phyloP scores from a whole-genome alignment of 2,888 invertebrate species.

The Dolichomitus sp. region DNA sequence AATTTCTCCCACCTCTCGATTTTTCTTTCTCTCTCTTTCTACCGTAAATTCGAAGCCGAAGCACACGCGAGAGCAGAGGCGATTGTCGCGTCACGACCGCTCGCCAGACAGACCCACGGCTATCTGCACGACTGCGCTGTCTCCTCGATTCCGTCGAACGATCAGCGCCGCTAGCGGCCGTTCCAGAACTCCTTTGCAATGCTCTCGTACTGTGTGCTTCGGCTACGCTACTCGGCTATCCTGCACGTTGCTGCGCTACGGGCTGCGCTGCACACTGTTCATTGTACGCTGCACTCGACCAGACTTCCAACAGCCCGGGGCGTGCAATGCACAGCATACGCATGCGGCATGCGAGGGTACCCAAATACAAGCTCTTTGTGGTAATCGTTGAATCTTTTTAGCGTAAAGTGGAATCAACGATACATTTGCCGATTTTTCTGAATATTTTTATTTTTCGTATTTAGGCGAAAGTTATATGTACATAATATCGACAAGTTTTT shows the following conservation, averaged over 20 bases:
- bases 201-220: constrained; percentile 19
- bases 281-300: constrained; percentile 74
- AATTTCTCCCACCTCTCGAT: neutral
- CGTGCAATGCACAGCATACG: neutral
- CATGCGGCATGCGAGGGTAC: neutral
- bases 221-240: neutral
- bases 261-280: constrained; percentile 39
- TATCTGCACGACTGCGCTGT: constrained; percentile 78
- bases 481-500: neutral
- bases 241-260: constrained; percentile 44
- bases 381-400: neutral
- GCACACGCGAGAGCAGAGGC: constrained; percentile 58
- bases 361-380: neutral
- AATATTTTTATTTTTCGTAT: too few relatives aligned
- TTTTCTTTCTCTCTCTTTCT: constrained; percentile 2
- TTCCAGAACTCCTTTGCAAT: constrained; percentile 45
- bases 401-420: neutral
- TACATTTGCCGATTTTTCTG: neutral
- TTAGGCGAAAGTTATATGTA: neutral
- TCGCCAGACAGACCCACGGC: constrained; percentile 81
- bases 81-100: constrained; percentile 75
- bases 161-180: constrained; percentile 76
- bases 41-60: constrained; percentile 25
- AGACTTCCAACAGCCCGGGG: constrained; percentile 73
- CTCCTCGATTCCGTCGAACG: constrained; percentile 70